Evolutionary conservation across 2,797 vertebrate species (phyloP), one percentile per base, ranked within the genome.

Genomic region (Okamejei kenojei): DNA sequence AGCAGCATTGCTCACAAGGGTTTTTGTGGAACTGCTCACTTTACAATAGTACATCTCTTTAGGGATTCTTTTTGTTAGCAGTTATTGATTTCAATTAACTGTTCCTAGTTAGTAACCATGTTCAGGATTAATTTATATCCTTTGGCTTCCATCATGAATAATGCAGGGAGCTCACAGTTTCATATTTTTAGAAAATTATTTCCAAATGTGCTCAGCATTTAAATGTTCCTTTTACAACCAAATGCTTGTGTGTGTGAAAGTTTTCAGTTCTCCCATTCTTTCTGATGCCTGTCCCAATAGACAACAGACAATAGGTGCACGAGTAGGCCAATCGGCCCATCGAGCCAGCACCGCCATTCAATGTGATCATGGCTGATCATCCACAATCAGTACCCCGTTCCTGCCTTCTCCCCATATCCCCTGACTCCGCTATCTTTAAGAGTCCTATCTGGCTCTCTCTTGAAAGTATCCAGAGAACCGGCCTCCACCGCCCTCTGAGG

Each of bases 11-110:
- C 11, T 91, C 21, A 15, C 21, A 13, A 45, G 65, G 32, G 26
- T 54, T 29, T 91, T 71, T 38, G 35, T 74, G 23, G 71, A 9
- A 74, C 5, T 73, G 19, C 26, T 91, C 90, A 54, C 68, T 74
- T 91, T 35, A 35, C 21, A 91, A 73, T 26, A 45, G 38, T n/a
- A 54, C 68, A 45, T 74, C 71, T 74, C 19, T 73, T 91, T 29
- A 29, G 65, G 21, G 86, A 35, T 17, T 54, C 5, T 54, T 90
- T 71, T 73, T 26, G 68, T 91, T 63, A 7, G 61, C 82, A 32
- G 13, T 63, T 86, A 86, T 32, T 86, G 82, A 86, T 86, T 91
- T 91, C 90, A 91, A 74, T 71, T 74, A 32, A 65, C 88, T 38
- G 9, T 91, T 91, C 68, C 35, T 68, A 45, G 65, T 90, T 90